Base-by-base conservation (phyloP, 1,140 invertebrate genomes). In the Drosophila nebulosa region DNA sequence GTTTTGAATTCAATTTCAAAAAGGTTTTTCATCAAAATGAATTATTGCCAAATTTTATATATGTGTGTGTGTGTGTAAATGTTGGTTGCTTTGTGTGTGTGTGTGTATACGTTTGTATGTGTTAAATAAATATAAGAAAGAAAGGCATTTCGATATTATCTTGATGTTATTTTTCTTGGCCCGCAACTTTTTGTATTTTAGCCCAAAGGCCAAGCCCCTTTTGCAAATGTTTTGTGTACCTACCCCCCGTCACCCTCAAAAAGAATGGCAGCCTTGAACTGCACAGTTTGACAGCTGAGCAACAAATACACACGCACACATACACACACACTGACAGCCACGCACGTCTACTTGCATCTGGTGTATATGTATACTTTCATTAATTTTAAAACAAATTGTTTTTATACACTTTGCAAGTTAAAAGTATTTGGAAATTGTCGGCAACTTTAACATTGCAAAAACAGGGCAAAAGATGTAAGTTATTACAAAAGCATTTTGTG, bases 1-100 rank as follows among this genome's bases (percentile, higher is more conserved):
- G 9, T 46, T 53, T 66, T 72, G 55, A 80, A 84, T 85, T 84
- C 80, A 84, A 84, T 84, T 85, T 78, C 30, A 65, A 81, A 79
- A 58, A 84, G 69, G 69, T 76, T 79, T 85, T 86, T 73, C 80
- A 78, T 81, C 74, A 60, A 85, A 86, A 85, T 85, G 78, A 85
- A 78, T 85, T 85, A 85, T 85, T 80, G 81, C 78, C 77, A 53
- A 53, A 53, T 18, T 55, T 55, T 30, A 26, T 55, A 22, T 50
- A 36, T 62, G 1, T 50, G 32, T 27, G 35, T 42, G 42, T 32
- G 50, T 56, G 68, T 71, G 68, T 24, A 2, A 1, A 1, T 24
- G n/a, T n/a, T n/a, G n/a, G n/a, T n/a, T n/a, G n/a, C n/a, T n/a
- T n/a, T 32, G 50, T 56, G 68, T 3, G 2, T 5, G 39, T 21